These are phyloP conservation scores for Saccostrea echinata DNA, from an alignment of 1,140 invertebrate species.

Conservation along the genomic window DNA sequence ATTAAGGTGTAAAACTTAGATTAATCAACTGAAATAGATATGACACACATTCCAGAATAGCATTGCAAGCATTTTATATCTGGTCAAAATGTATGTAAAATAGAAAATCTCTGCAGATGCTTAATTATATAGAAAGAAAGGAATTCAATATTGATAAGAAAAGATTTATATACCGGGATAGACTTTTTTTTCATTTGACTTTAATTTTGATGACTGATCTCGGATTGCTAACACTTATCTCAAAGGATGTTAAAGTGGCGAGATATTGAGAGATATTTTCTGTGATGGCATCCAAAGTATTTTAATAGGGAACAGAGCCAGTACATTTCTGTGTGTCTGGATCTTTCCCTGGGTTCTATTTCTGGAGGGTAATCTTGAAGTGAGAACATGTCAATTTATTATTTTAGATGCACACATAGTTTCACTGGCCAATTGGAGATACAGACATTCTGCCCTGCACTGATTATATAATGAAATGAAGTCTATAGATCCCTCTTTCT, in stretches of 20 bases:
- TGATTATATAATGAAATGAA: not conserved
- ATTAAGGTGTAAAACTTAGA: too few relatives aligned
- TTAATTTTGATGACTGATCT: not conserved
- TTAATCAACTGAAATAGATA: too few relatives aligned
- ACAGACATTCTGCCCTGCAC: not conserved
- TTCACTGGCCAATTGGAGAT: not conserved
- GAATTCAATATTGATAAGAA: not conserved
- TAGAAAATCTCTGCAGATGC: not conserved
- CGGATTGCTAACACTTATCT: not conserved
- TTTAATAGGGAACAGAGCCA: not conserved
- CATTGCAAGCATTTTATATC: not conserved
- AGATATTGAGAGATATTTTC: not conserved
- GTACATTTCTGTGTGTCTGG: not conserved
- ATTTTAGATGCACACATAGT: constrained; percentile 6
- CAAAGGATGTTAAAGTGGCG: not conserved
- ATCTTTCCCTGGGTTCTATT: not conserved
- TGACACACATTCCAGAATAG: not conserved
- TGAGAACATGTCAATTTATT: constrained; percentile 18
- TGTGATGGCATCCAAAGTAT: constrained; percentile 16
- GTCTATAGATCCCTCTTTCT: not conserved
- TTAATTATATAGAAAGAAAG: not conserved
- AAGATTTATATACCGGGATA: not conserved
- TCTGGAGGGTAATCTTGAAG: not conserved
- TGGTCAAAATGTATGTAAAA: not conserved
- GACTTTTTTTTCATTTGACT: not conserved